Evolutionary conservation across 2,797 vertebrate species (phyloP).

Genomic region (Rhinichthys osculus): DNA sequence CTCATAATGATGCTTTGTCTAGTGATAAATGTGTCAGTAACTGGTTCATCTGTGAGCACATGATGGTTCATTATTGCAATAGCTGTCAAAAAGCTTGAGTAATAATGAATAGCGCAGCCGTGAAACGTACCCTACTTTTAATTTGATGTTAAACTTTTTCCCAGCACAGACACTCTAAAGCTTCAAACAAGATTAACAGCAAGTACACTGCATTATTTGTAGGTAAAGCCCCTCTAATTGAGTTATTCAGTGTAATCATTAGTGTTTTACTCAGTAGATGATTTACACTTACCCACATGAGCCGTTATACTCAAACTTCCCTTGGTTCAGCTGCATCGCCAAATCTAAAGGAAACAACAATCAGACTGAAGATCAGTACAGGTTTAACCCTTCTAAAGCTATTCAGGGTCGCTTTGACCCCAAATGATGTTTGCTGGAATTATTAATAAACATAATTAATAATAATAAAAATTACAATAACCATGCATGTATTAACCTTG

Average conservation of each 20-base stretch:
- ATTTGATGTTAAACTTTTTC: background rate
- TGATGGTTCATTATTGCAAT: slow-evolving; percentile 4
- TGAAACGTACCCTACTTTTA: background rate
- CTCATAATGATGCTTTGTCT: background rate
- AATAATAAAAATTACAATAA: too few species aligned
- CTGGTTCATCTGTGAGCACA: background rate
- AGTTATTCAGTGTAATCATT: background rate
- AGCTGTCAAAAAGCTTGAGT: background rate
- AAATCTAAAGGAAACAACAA: slow-evolving; percentile 80
- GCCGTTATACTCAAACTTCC: slow-evolving; percentile 99
- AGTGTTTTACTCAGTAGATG: background rate
- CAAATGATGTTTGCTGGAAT: too few species aligned
- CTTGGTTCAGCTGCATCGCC: slow-evolving; percentile 98
- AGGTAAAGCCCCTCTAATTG: background rate
- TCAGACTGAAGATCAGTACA: background rate
- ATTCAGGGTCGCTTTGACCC: too few species aligned
- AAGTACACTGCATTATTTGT: background rate
- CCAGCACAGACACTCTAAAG: background rate
- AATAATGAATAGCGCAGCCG: background rate
- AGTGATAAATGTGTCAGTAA: background rate
- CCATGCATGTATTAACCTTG: too few species aligned
- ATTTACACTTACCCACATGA: slow-evolving; percentile 90
- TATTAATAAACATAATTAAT: too few species aligned
- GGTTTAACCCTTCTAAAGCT: background rate
- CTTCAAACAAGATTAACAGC: background rate